phyloP scores from a whole-genome alignment of 2,888 invertebrate genomes.

The Monoplex corrugatus region DNA sequence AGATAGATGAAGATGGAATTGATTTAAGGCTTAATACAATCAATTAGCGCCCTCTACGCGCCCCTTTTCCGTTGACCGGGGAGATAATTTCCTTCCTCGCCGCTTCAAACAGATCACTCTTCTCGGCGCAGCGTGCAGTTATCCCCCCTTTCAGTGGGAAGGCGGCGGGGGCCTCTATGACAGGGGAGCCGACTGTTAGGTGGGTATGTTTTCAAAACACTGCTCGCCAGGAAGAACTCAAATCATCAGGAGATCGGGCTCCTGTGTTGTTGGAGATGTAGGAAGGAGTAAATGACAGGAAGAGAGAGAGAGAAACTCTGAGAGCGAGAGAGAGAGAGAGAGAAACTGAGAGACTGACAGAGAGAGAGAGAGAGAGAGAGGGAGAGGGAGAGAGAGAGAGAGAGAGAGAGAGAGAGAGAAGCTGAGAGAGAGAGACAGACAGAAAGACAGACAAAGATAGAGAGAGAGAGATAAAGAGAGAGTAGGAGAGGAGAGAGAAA shows the following conservation, averaged over 20 bases:
- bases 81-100: constrained; percentile 39
- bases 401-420: no score
- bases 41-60: constrained; percentile 40
- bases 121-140: constrained; percentile 28
- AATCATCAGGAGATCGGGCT: no score
- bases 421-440: no score
- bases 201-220: constrained; percentile 27
- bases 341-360: neutral
- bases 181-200: constrained; percentile 6
- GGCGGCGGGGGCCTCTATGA: neutral
- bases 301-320: no score
- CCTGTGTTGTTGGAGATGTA: no score
- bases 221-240: no score
- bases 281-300: neutral
- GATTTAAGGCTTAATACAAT: constrained; percentile 29
- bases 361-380: neutral
- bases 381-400: neutral
- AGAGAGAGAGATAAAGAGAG: no score
- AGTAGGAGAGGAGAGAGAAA: no score
- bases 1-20: constrained; percentile 8
- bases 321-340: neutral
- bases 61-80: neutral
- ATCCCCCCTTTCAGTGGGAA: constrained; percentile 10
- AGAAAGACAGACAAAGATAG: neutral
- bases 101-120: constrained; percentile 39